These are phyloP conservation scores for Microplitis demolitor DNA, from an alignment of 1,140 invertebrate genomes.

Conservation along the genomic window DNA sequence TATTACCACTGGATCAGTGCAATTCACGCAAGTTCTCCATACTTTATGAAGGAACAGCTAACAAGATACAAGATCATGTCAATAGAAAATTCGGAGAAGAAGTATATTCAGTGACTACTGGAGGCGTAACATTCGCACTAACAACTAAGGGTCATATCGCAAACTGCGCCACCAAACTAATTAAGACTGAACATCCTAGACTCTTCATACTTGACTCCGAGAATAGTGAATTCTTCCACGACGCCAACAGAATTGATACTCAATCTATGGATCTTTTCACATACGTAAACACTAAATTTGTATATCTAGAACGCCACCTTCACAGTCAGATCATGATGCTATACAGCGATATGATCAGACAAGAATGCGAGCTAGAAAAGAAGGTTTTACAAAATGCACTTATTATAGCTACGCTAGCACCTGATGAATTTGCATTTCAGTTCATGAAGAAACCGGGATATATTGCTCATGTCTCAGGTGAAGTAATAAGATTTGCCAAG, in stretches of 20 bases:
- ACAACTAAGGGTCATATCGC: not conserved
- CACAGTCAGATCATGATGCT: not conserved
- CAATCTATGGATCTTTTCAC: slow-evolving; percentile 10
- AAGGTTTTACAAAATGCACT: not conserved
- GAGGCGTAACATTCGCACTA: slow-evolving; percentile 13
- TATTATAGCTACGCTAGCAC: slow-evolving; percentile 22
- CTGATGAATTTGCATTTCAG: slow-evolving; percentile 35
- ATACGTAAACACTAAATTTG: slow-evolving; percentile 1
- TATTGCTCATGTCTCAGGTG: slow-evolving; percentile 33
- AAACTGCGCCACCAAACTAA: not conserved
- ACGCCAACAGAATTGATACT: not conserved
- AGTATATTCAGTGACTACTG: too few species aligned
- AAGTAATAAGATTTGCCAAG: slow-evolving; percentile 35
- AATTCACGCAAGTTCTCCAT: too few species aligned
- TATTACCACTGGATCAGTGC: too few species aligned
- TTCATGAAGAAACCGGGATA: slow-evolving; percentile 37
- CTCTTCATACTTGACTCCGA: not conserved
- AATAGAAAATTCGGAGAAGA: too few species aligned
- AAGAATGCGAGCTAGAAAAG: slow-evolving; percentile 30
- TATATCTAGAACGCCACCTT: not conserved
- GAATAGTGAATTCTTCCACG: not conserved
- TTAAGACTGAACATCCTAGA: slow-evolving; percentile 12
- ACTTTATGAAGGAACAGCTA: too few species aligned
- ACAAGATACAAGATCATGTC: too few species aligned
- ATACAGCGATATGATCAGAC: not conserved